Evolutionary conservation across 2,888 invertebrate species (phyloP).

Genomic region (Coelogynopora nodosa): DNA sequence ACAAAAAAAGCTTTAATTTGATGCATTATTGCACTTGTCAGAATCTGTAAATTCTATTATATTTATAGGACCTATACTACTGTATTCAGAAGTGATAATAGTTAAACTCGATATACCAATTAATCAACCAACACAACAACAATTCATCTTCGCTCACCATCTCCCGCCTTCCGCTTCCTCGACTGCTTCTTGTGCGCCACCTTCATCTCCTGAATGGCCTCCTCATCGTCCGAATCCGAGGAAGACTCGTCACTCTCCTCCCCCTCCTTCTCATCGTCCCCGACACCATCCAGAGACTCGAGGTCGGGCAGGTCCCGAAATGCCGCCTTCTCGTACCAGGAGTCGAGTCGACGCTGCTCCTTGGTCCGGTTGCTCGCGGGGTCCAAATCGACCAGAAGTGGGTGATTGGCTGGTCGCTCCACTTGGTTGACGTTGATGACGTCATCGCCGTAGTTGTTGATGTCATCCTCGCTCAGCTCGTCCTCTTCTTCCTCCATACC

Average conservation of each 20-base stretch:
- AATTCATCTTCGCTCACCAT: slow-evolving; percentile 34
- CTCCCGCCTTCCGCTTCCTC: slow-evolving; percentile 49
- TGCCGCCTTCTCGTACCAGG: slow-evolving; percentile 47
- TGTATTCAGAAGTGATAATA: too few species aligned
- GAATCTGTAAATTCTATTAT: too few species aligned
- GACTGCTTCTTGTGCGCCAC: slow-evolving; percentile 46
- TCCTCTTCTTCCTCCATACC: slow-evolving; percentile 52
- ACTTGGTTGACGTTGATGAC: background rate
- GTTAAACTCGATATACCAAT: too few species aligned
- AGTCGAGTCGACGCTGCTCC: background rate
- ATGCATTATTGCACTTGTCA: too few species aligned
- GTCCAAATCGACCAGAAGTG: slow-evolving; percentile 1
- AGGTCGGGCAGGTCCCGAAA: slow-evolving; percentile 49
- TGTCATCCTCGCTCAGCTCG: slow-evolving; percentile 47
- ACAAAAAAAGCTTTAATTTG: too few species aligned
- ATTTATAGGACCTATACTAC: too few species aligned
- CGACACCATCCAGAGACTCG: slow-evolving; percentile 47
- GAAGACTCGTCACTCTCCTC: slow-evolving; percentile 35
- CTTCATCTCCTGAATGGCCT: slow-evolving; percentile 48
- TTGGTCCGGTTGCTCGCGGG: slow-evolving; percentile 2
- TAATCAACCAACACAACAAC: too few species aligned
- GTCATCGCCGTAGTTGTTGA: background rate
- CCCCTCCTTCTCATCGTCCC: slow-evolving; percentile 51
- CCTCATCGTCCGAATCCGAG: slow-evolving; percentile 34
- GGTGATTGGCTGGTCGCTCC: slow-evolving; percentile 48